These are phyloP conservation scores for Scaptomyza reducta DNA, from an alignment of 2,888 invertebrate species.

Conservation along the genomic window DNA sequence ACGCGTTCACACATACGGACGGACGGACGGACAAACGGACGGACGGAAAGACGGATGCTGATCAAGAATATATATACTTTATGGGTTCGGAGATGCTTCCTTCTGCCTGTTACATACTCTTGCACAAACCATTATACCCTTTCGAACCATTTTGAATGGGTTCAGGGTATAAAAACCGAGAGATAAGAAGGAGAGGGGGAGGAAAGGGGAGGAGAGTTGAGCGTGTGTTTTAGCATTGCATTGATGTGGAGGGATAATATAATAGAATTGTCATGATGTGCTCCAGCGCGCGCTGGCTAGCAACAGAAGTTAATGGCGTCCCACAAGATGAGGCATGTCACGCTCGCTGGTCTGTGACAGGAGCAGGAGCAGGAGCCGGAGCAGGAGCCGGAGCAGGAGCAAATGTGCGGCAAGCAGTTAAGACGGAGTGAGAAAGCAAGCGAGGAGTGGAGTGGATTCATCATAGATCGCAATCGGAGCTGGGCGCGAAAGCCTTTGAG, in stretches of 20 bases:
- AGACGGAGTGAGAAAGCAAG: neutral
- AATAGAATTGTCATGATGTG: slow-evolving; percentile 66
- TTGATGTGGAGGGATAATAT: slow-evolving; percentile 46
- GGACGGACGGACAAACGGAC: too few relatives aligned
- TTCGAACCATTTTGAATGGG: too few relatives aligned
- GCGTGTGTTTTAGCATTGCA: slow-evolving; percentile 51
- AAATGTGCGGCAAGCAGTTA: slow-evolving; percentile 65
- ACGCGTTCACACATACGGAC: too few relatives aligned
- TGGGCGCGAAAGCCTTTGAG: slow-evolving; percentile 37
- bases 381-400: slow-evolving; percentile 48
- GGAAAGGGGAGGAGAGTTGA: slow-evolving; percentile 2
- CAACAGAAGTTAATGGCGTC: slow-evolving; percentile 64
- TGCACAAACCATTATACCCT: too few relatives aligned
- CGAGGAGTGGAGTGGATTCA: neutral
- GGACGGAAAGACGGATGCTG: too few relatives aligned
- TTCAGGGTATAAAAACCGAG: too few relatives aligned
- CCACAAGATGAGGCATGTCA: slow-evolving; percentile 73
- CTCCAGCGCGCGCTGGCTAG: slow-evolving; percentile 55
- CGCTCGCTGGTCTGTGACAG: slow-evolving; percentile 74
- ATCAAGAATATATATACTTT: too few relatives aligned
- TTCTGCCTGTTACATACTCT: too few relatives aligned
- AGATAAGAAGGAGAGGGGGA: neutral
- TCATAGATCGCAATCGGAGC: slow-evolving; percentile 30
- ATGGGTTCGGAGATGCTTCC: too few relatives aligned
- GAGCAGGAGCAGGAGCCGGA: slow-evolving; percentile 37